These are phyloP conservation scores for Andrena praecox DNA, from an alignment of 2,888 invertebrate species.

Conservation along the genomic window DNA sequence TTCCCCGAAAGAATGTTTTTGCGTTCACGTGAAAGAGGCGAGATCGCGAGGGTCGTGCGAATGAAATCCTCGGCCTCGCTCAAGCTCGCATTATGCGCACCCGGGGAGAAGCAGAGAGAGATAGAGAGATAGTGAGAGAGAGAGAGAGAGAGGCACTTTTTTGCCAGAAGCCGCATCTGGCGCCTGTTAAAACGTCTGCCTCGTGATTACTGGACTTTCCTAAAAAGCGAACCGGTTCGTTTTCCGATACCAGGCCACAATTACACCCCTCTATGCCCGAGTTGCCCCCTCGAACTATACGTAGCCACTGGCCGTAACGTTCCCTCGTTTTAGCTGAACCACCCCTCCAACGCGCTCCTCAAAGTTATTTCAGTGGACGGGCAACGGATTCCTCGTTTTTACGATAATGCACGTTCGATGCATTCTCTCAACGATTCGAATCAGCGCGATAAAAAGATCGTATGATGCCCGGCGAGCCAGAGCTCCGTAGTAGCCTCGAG, in stretches of 20 bases:
- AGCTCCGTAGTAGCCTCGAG: too few relatives aligned
- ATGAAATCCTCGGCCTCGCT: constrained; percentile 48
- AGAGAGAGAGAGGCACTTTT: constrained; percentile 30
- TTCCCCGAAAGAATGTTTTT: constrained; percentile 34
- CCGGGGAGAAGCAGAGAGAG: not conserved
- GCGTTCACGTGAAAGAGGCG: constrained; percentile 37
- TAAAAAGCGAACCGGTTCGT: constrained; percentile 57
- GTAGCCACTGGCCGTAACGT: not conserved
- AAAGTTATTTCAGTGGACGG: not conserved
- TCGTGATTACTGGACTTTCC: constrained; percentile 28
- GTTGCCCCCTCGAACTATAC: not conserved
- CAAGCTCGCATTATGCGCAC: constrained; percentile 59
- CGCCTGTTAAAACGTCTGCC: constrained; percentile 37
- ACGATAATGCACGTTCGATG: not conserved
- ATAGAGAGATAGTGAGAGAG: not conserved
- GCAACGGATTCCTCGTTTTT: not conserved
- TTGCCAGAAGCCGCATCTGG: constrained; percentile 57
- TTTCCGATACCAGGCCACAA: constrained; percentile 49
- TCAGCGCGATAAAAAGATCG: not conserved
- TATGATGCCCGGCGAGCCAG: not conserved
- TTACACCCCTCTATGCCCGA: constrained; percentile 21
- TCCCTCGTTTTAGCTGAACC: constrained; percentile 14
- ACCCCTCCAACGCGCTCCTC: not conserved
- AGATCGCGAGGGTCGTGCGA: constrained; percentile 36
- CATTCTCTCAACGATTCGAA: not conserved